Conservation (phyloP, 2,797 vertebrate genomes). For the Orientallactaga sibirica region DNA sequence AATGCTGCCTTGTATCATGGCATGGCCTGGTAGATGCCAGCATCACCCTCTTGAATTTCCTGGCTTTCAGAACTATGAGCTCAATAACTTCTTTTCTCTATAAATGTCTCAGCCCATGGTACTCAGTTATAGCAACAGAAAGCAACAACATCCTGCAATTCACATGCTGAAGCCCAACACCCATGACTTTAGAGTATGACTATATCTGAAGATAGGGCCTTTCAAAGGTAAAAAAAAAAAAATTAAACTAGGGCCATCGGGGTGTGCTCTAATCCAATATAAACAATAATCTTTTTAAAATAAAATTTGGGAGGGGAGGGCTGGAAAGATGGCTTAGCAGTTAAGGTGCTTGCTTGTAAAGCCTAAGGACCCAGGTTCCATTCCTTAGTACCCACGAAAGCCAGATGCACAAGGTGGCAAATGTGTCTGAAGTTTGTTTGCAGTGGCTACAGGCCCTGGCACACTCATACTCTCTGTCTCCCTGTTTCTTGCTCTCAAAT, state of each 20-base stretch:
- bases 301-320: too few species aligned
- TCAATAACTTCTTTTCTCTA: neutral
- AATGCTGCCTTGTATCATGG: neutral
- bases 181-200: neutral
- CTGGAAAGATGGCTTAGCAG: too few species aligned
- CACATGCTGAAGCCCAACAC: neutral
- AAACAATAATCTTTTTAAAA: neutral
- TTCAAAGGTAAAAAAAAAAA: neutral
- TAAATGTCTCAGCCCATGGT: neutral
- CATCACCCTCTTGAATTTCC: neutral
- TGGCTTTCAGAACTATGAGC: neutral
- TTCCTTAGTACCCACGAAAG: too few species aligned
- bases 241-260: neutral
- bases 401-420: too few species aligned
- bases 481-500: too few species aligned
- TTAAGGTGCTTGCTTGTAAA: too few species aligned
- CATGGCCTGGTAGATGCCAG: neutral
- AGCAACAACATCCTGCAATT: neutral
- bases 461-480: too few species aligned
- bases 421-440: too few species aligned
- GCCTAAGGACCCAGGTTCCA: too few species aligned
- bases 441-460: too few species aligned
- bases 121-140: neutral
- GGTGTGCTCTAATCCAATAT: neutral
- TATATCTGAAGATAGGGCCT: neutral